Evolutionary conservation across 2,888 invertebrate species (phyloP), one percentile per base, ranked within the genome.

Genomic region (Hydrotaea cyrtoneurina): DNA sequence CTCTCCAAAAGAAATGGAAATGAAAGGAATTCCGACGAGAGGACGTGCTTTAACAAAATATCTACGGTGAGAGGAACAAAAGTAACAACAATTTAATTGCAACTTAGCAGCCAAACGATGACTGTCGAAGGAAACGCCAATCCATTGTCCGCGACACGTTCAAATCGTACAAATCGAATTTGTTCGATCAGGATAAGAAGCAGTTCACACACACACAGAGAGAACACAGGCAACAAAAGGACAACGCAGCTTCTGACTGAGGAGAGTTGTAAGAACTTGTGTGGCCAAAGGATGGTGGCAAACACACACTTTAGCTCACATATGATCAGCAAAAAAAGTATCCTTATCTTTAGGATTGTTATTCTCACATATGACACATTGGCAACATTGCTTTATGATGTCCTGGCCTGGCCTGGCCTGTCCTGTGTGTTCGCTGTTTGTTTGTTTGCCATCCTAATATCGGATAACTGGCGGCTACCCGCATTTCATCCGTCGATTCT

Each of bases 391-490:
- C 2, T 31, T 69, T 19, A 43, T 79, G 55, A 73, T 80, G 77
- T 83, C 72, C 64, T 83, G 75, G 74, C 55, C 66, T 77, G 66
- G 57, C 55, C 64, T 79, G 75, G 62, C 43, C 19, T n/a, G 21
- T 77, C 64, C 64, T 72, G 55, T 66, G 39, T 64, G 53, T 66
- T 78, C 57, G 79, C 82, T 85, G 79, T 78, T 71, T 75, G 36
- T 71, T 78, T 43, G 57, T 80, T 39, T 87, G 82, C 83, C 87
- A 87, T 89, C 87, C 88, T 87, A 87, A 88, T 89, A 90, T 90
- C 90, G 90, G 89, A 90, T 90, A 90, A 87, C 91, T 88, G 81
- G 78, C 83, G 83, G 78, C 55, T 76, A 88, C 90, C 90, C 90
- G 90, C 90, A 90, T 90, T 31, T 80, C 82, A 31, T 87, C 87